phyloP scores from a whole-genome alignment of 2,113 vertebrate species.

The Brienomyrus longianalis region DNA sequence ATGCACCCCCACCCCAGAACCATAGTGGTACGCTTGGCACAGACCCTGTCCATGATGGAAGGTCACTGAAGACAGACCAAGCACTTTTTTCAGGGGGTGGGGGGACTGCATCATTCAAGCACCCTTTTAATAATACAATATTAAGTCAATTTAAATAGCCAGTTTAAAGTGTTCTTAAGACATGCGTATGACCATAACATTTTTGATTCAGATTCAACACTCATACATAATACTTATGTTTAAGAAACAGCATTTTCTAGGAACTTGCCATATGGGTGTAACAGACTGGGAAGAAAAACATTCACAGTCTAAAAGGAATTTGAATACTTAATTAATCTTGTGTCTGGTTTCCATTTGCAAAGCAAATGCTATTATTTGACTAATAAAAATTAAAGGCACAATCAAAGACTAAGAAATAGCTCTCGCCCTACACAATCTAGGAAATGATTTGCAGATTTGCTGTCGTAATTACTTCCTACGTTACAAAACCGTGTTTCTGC shows the following conservation, averaged over 20 bases:
- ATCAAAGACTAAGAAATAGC: background rate
- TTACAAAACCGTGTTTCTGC: conserved; percentile 4
- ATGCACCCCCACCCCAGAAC: background rate
- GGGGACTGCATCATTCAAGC: background rate
- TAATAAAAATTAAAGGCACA: background rate
- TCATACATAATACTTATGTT: background rate
- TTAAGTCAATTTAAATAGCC: background rate
- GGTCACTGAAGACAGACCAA: background rate
- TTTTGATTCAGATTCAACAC: background rate
- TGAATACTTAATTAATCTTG: background rate
- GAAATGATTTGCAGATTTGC: background rate
- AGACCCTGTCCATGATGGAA: background rate
- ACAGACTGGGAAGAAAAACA: background rate
- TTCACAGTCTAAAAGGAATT: background rate
- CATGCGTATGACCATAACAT: background rate
- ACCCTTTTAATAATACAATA: background rate
- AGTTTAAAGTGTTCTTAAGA: background rate
- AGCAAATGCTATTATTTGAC: background rate
- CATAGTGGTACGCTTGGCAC: background rate
- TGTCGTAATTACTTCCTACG: conserved; percentile 19
- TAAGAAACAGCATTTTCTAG: background rate
- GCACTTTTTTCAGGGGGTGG: background rate
- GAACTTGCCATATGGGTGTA: background rate
- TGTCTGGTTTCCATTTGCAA: background rate
- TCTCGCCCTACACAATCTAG: background rate